These are phyloP conservation scores for Lepas anatifera DNA, from an alignment of 2,888 invertebrate genomes.

Conservation along the genomic window DNA sequence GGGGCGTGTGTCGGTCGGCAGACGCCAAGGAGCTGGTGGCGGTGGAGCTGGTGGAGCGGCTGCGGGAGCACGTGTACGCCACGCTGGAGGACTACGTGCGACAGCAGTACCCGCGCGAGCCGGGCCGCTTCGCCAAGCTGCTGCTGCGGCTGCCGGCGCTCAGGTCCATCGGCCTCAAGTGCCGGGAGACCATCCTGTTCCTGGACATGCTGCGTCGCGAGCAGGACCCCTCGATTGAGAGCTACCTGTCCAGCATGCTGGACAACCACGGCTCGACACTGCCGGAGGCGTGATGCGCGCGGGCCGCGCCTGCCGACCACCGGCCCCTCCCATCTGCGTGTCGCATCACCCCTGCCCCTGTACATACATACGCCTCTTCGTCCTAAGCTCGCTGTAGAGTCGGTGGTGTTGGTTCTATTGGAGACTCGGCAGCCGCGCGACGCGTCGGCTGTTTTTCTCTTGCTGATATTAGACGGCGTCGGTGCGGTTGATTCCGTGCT, in stretches of 20 bases:
- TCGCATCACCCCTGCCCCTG: no score
- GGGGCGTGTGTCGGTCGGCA: conserved; percentile 33
- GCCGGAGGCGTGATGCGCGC: neutral
- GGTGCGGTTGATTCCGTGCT: no score
- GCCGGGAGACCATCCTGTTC: conserved; percentile 88
- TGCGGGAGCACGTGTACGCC: conserved; percentile 88
- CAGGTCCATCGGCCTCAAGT: conserved; percentile 83
- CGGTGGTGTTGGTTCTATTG: no score
- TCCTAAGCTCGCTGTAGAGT: no score
- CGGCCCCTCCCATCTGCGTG: no score
- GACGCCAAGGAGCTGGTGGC: conserved; percentile 82
- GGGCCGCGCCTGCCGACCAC: no score
- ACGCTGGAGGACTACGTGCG: conserved; percentile 92
- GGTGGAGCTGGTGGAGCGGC: conserved; percentile 53
- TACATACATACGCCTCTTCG: no score
- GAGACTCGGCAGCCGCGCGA: no score
- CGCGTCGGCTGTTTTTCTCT: no score
- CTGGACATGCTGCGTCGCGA: conserved; percentile 84
- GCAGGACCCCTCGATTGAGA: neutral
- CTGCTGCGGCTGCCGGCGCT: conserved; percentile 77
- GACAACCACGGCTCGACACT: neutral
- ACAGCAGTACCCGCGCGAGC: conserved; percentile 73
- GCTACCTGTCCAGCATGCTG: neutral
- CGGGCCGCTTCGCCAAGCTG: conserved; percentile 89
- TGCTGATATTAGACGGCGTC: no score